Base-by-base conservation (phyloP, 2,797 vertebrate genomes). In the Phaenicophaeus curvirostris region DNA sequence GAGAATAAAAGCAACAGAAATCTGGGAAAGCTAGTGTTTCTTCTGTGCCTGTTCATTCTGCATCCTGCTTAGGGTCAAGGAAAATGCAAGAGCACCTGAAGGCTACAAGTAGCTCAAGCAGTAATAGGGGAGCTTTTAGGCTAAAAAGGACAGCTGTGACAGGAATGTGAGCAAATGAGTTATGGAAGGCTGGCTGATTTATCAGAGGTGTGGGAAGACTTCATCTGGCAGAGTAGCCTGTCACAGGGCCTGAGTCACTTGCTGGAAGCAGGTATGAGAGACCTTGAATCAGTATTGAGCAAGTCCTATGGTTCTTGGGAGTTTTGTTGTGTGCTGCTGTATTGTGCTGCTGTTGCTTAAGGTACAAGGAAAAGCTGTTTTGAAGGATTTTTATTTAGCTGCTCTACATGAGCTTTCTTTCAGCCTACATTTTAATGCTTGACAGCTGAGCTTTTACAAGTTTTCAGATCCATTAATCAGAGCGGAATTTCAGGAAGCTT, bases 371-470 rank as follows among this genome's bases (percentile, higher is more conserved):
- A 41, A 86, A 83, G 46, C 23, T 57, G 1, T 23, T 54, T n/a
- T 33, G 61, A 57, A 77, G 50, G 67, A 13, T 53, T 63, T 77
- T 85, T 79, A 12, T 71, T 90, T 72, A 85, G 50, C 57, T 90
- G 58, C 54, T 79, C 53, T 74, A 35, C 53, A 67, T 2, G 48
- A 89, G 81, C 17, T 74, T 94, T 73, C 89, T 82, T 81, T 91
- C 67, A 92, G 72, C 59, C 74, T 87, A 9, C 41, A 8, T 90
- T 92, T 80, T 83, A 89, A 87, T 67, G 53, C 53, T 79, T 80
- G 90, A 21, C 89, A 92, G 90, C 62, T 83, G 84, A 95, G 65
- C 84, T 82, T 95, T 90, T 87, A 92, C 81, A 89, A 92, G 90
- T 28, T 92, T 95, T 82, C 57, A 50, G 41, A 82, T 63, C 61